A percentile compares a stretch with the other conserved stretches of the same genome.
phyloP scores from a whole-genome alignment of 2,888 invertebrate species.

The Dynastes hyllus region DNA sequence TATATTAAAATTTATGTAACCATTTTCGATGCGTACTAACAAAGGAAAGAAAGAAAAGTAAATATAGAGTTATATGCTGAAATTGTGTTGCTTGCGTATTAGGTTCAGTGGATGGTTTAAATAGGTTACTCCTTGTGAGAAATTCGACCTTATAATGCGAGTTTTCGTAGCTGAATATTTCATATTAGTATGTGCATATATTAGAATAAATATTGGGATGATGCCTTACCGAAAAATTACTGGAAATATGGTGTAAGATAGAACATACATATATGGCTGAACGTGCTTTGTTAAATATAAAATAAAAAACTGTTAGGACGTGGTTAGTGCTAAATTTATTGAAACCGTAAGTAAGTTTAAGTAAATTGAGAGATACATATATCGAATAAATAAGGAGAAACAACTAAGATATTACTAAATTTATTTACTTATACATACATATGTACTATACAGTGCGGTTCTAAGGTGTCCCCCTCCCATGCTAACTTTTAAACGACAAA shows the following conservation, averaged over 20 bases:
- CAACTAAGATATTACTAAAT: not conserved
- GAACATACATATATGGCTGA: not conserved
- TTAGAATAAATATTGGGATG: conserved; percentile 24
- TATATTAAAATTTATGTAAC: conserved; percentile 52
- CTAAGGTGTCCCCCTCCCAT: no score
- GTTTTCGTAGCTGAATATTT: conserved; percentile 1
- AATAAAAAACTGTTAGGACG: not conserved
- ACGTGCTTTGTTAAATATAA: not conserved
- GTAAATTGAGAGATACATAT: not conserved
- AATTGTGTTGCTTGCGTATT: conserved; percentile 14
- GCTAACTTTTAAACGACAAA: no score
- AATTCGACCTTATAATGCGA: conserved; percentile 12
- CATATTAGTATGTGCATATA: conserved; percentile 30
- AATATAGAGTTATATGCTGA: conserved; percentile 10
- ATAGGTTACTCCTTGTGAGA: conserved; percentile 20
- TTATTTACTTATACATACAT: no score
- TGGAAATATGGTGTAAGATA: not conserved
- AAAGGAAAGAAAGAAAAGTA: conserved; percentile 26
- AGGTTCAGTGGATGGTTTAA: conserved; percentile 9
- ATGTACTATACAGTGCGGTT: no score
- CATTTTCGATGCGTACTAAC: conserved; percentile 10
- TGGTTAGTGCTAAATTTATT: not conserved
- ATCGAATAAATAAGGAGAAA: not conserved
- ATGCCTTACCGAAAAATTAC: not conserved
- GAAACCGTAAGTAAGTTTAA: not conserved